phyloP scores from a whole-genome alignment of 1,140 invertebrate genomes.

The Caenorhabditis inopinata region DNA sequence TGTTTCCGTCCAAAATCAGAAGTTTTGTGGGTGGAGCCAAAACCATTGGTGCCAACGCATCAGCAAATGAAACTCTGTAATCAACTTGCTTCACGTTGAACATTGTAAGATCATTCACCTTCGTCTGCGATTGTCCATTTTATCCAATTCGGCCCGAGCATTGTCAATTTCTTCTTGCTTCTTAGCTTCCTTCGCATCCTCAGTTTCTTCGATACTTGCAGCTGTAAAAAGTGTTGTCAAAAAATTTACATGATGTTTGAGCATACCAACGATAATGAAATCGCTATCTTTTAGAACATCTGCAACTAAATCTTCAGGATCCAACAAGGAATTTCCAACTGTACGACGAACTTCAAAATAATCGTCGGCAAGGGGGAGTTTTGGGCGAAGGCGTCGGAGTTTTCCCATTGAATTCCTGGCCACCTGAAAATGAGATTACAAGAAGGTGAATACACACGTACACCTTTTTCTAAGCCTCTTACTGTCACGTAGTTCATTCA shows the following conservation, averaged over 20 bases:
- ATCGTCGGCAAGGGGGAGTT: neutral
- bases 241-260: too few relatives aligned
- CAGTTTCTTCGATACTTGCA: conserved; percentile 9
- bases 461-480: too few relatives aligned
- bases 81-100: too few relatives aligned
- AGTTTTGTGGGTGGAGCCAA: conserved; percentile 27
- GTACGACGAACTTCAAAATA: conserved; percentile 38
- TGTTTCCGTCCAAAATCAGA: conserved; percentile 58
- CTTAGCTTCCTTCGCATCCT: conserved; percentile 37
- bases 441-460: too few relatives aligned
- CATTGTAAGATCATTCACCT: neutral
- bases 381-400: conserved; percentile 36
- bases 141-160: conserved; percentile 7
- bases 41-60: neutral
- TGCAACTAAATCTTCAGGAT: conserved; percentile 29
- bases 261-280: conserved; percentile 37
- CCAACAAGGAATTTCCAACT: conserved; percentile 41
- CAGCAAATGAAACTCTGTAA: conserved; percentile 32
- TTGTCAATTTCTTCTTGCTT: conserved; percentile 31
- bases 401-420: conserved; percentile 10
- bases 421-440: conserved; percentile 37
- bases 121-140: conserved; percentile 8
- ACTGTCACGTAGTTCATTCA: too few relatives aligned
- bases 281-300: conserved; percentile 44
- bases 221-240: neutral